Evolutionary conservation across 2,797 vertebrate genomes (phyloP).

Genomic region (Ctenosaura bakeri): DNA sequence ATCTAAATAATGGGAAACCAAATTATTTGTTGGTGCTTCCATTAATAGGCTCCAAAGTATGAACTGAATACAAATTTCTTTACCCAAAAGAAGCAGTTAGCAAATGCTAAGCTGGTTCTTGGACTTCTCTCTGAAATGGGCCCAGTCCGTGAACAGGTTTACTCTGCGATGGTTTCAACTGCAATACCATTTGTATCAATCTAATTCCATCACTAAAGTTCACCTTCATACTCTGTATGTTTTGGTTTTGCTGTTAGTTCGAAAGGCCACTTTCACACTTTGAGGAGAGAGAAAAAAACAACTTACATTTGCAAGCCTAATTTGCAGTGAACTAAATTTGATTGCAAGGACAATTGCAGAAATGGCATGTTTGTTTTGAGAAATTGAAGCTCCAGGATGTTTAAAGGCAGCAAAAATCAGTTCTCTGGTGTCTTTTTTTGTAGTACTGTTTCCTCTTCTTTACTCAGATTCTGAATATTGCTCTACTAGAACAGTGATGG

Average conservation of each 20-base stretch:
- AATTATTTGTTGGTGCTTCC: too few species aligned
- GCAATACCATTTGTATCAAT: neutral
- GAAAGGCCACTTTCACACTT: conserved; percentile 20
- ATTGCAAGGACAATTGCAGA: conserved; percentile 25
- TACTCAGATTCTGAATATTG: neutral
- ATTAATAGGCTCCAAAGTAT: too few species aligned
- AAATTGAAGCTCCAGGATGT: neutral
- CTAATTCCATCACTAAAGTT: neutral
- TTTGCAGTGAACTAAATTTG: conserved; percentile 18
- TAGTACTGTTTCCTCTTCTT: neutral
- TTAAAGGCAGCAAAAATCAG: neutral
- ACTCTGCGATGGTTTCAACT: neutral
- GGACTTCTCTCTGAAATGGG: neutral
- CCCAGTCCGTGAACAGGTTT: neutral
- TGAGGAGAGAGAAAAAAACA: neutral
- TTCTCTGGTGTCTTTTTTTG: neutral
- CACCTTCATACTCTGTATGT: neutral
- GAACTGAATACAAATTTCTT: too few species aligned
- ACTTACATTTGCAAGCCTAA: conserved; percentile 26
- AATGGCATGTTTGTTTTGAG: neutral
- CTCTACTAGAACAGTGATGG: neutral
- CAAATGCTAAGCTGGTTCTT: too few species aligned
- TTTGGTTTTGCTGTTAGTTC: conserved; percentile 24
- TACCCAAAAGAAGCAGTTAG: too few species aligned
- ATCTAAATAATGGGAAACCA: too few species aligned